These are phyloP conservation scores for Caradrina clavipalpis DNA, from an alignment of 2,888 invertebrate genomes.

Conservation along the genomic window DNA sequence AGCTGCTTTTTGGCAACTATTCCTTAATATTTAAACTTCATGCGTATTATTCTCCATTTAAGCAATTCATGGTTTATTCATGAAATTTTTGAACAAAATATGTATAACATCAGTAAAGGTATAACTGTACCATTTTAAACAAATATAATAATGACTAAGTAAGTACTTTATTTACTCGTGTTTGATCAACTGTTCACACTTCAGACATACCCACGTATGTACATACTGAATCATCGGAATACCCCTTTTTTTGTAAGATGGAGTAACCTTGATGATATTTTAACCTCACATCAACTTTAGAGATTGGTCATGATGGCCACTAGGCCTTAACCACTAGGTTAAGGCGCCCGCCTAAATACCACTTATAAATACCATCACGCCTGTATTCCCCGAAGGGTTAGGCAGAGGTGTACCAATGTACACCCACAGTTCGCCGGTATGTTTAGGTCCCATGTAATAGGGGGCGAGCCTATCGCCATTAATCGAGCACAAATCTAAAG, in stretches of 20 bases:
- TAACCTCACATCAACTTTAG: neutral
- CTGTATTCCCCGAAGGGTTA: too few relatives aligned
- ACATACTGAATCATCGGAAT: constrained; percentile 33
- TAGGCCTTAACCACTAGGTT: too few relatives aligned
- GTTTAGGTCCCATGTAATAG: too few relatives aligned
- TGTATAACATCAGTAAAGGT: constrained; percentile 1
- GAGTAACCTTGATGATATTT: neutral
- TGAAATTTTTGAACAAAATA: neutral
- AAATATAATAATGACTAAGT: constrained; percentile 26
- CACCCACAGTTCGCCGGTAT: too few relatives aligned
- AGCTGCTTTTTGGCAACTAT: too few relatives aligned
- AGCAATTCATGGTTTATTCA: neutral
- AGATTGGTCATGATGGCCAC: too few relatives aligned
- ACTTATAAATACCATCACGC: too few relatives aligned
- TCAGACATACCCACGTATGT: neutral
- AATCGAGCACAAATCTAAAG: too few relatives aligned
- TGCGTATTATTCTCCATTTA: neutral
- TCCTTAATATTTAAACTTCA: too few relatives aligned
- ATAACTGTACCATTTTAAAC: constrained; percentile 2
- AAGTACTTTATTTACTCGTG: neutral
- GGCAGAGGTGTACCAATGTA: too few relatives aligned
- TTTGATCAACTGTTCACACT: constrained; percentile 23
- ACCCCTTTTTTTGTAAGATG: constrained; percentile 12
- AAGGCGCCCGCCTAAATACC: too few relatives aligned
- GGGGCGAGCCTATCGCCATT: too few relatives aligned